phyloP scores from a whole-genome alignment of 2,888 invertebrate genomes.

The Ecliptopera silaceata region DNA sequence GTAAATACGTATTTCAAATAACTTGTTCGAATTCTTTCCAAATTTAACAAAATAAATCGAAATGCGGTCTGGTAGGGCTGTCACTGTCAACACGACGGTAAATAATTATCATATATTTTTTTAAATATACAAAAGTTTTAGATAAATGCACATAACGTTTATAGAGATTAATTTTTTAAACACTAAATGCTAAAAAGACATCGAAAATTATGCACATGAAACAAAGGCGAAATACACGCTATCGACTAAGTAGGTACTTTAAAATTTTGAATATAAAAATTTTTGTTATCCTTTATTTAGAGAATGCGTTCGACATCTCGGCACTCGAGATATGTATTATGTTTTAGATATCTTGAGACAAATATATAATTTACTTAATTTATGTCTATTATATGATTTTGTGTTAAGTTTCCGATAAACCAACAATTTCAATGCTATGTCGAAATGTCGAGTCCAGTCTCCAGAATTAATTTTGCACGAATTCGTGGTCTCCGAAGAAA shows the following conservation, averaged over 20 bases:
- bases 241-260: conserved; percentile 80
- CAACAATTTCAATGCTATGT: conserved; percentile 47
- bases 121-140: conserved; percentile 59
- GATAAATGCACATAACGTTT: conserved; percentile 76
- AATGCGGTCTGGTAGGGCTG: conserved; percentile 78
- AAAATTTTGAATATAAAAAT: conserved; percentile 81
- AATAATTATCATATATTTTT: conserved; percentile 50
- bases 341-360: conserved; percentile 48
- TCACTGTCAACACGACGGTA: conserved; percentile 64
- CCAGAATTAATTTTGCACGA: conserved; percentile 64
- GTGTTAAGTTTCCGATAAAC: conserved; percentile 37
- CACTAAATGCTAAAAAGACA: conserved; percentile 74
- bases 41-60: conserved; percentile 48
- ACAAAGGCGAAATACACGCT: conserved; percentile 68
- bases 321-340: conserved; percentile 76
- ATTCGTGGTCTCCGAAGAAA: conserved; percentile 75
- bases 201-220: conserved; percentile 75
- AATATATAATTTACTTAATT: conserved; percentile 31
- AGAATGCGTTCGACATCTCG: conserved; percentile 71
- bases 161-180: conserved; percentile 59
- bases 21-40: conserved; percentile 59
- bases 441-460: conserved; percentile 70
- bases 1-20: conserved; percentile 70
- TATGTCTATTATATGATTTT: conserved; percentile 25
- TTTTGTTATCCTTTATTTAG: conserved; percentile 60